Evolutionary conservation across 2,888 invertebrate genomes (phyloP).

Genomic region (Melikaiella ostensackeni): DNA sequence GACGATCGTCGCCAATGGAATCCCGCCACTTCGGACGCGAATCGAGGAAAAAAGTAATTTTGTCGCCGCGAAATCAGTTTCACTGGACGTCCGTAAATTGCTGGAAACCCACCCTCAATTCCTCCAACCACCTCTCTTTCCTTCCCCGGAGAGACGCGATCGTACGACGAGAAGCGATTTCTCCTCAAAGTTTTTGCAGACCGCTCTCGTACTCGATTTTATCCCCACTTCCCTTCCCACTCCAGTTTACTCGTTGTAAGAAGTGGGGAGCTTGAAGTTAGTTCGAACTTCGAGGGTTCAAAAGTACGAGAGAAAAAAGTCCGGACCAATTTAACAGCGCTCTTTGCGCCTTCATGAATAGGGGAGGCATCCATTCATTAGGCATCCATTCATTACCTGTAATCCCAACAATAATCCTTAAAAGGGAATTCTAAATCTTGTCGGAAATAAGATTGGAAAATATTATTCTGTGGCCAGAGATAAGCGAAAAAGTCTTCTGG

Average conservation of each 20-base stretch:
- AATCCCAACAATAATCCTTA: neutral
- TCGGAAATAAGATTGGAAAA: neutral
- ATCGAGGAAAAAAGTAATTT: slow-evolving; percentile 60
- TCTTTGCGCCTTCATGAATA: neutral
- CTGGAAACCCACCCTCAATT: slow-evolving; percentile 57
- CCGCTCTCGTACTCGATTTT: slow-evolving; percentile 38
- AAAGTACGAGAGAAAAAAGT: slow-evolving; percentile 20
- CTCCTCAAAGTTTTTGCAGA: slow-evolving; percentile 37
- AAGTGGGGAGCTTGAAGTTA: slow-evolving; percentile 25
- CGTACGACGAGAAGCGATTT: slow-evolving; percentile 37
- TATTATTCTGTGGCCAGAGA: too few species aligned
- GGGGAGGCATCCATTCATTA: neutral
- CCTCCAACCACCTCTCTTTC: neutral
- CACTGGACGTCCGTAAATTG: slow-evolving; percentile 67
- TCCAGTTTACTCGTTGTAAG: slow-evolving; percentile 12
- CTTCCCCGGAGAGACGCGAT: slow-evolving; percentile 23
- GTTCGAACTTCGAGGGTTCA: slow-evolving; percentile 25
- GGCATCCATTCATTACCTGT: neutral
- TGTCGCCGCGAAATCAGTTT: slow-evolving; percentile 67
- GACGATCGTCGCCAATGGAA: slow-evolving; percentile 40
- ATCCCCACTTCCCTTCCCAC: neutral
- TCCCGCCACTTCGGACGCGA: neutral
- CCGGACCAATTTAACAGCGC: slow-evolving; percentile 31
- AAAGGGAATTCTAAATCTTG: neutral
- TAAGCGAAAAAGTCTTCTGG: too few species aligned